Base-by-base conservation (phyloP, 35 echinoderm and acorn worm genomes). In the Anneissia japonica region DNA sequence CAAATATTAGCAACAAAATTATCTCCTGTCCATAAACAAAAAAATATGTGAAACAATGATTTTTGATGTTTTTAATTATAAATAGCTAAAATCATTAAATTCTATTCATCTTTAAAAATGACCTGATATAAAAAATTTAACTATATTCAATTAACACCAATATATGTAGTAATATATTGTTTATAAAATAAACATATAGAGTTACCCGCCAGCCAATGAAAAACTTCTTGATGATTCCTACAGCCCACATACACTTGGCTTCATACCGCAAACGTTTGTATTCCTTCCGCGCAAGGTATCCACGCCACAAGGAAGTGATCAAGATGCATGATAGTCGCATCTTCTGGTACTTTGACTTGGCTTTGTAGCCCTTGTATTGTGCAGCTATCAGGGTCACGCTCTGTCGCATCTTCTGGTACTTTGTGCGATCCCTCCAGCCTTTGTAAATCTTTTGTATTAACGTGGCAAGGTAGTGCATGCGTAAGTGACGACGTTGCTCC, bases 151-250 rank as follows among this genome's bases (percentile, higher is more conserved):
- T 16, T 9, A 64, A 16, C 2, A 64, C 26, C 1, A 64, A 26
- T 2, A 2, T 12, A 16, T 16, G 26, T 23, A 2, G 51, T 26
- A 23, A 64, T 9, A 64, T 19, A 16, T 45, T 45, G 4, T 45
- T 45, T 45, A 45, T 45, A 16, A 45, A 45, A 7, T 45, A 16
- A 45, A 45, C 4, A 45, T 4, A n/a, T n/a, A n/a, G n/a, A n/a
- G n/a, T n/a, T 84, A 94, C 96, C 89, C 91, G 91, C 96, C 96
- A 99, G 30, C 96, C 96, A 0, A 92, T 21, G 81, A 82, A 99
- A 83, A 79, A 99, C 78, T 94, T 91, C 77, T 93, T 89, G 32
- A 99, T 87, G 81, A 99, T 90, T 46, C 51, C 82, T 32, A 92
- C 96, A 28, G 96, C 96, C 92, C 96, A 94, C 5, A 99, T 35